Conservation (phyloP, 1,140 invertebrate genomes). For the Diachasmimorpha longicaudata region DNA sequence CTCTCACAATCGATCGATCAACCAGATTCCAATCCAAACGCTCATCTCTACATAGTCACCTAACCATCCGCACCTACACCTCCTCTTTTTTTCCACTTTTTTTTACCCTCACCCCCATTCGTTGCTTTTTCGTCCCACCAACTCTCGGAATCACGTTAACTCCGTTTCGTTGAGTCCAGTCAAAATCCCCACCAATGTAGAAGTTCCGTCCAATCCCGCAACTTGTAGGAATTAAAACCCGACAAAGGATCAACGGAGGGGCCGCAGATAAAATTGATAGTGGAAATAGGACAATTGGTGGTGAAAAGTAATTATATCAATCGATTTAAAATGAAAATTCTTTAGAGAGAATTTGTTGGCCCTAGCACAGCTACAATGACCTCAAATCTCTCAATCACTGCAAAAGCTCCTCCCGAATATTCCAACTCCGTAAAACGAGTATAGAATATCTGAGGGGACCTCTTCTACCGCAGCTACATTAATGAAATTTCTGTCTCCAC, state of each 20-base stretch:
- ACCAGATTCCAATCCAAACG: background rate
- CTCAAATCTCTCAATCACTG: background rate
- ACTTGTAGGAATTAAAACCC: background rate
- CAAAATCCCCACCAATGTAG: slow-evolving; percentile 57
- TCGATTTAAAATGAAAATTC: background rate
- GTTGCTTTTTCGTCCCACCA: background rate
- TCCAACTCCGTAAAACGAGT: background rate
- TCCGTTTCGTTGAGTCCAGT: slow-evolving; percentile 53
- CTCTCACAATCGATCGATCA: background rate
- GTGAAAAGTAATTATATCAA: background rate
- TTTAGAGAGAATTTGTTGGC: background rate
- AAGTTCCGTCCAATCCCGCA: slow-evolving; percentile 39
- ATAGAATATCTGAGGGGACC: background rate
- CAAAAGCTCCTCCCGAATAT: too few species aligned
- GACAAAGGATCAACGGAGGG: background rate
- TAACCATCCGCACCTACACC: background rate
- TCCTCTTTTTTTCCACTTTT: background rate
- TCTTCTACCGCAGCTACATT: background rate
- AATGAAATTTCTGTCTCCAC: background rate
- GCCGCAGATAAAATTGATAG: background rate
- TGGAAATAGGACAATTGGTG: background rate
- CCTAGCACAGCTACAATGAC: too few species aligned
- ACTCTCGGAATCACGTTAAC: slow-evolving; percentile 52
- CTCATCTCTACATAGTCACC: background rate
- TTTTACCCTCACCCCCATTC: background rate